A percentile compares a stretch with the other conserved stretches of the same genome.
Evolutionary conservation across 1,140 invertebrate species (phyloP).

Genomic region (Brachionus calyciflorus): DNA sequence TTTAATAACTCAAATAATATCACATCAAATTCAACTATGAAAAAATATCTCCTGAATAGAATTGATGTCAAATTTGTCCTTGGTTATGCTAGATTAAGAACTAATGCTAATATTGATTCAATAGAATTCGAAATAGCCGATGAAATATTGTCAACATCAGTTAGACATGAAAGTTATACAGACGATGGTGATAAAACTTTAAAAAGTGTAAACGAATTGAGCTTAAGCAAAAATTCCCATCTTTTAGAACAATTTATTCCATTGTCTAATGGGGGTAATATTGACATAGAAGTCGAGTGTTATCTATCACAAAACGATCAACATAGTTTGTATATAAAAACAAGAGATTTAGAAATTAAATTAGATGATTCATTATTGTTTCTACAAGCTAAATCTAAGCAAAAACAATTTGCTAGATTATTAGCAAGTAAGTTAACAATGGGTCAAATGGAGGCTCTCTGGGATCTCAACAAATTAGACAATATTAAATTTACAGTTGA

Average conservation of each 20-base stretch:
- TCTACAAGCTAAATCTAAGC: background rate
- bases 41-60: conserved; percentile 13
- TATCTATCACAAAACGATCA: background rate
- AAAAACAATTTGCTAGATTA: background rate
- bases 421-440: background rate
- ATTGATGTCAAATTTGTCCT: conserved; percentile 9
- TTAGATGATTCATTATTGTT: conserved; percentile 13
- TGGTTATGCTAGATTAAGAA: conserved; percentile 24
- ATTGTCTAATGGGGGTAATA: conserved; percentile 33
- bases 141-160: background rate
- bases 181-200: conserved; percentile 10
- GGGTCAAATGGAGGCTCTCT: background rate
- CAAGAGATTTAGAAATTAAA: background rate
- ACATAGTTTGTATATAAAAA: background rate
- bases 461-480: background rate
- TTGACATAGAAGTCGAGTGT: conserved; percentile 34
- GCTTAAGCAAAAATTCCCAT: background rate
- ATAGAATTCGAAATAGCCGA: conserved; percentile 32
- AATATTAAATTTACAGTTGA: background rate
- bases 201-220: conserved; percentile 11
- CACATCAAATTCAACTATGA: background rate
- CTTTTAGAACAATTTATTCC: background rate
- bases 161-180: background rate
- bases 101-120: background rate
- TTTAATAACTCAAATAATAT: background rate